Evolutionary conservation across 2,888 invertebrate species (phyloP), one percentile per base, ranked within the genome.

Genomic region (Gryllus longicercus): DNA sequence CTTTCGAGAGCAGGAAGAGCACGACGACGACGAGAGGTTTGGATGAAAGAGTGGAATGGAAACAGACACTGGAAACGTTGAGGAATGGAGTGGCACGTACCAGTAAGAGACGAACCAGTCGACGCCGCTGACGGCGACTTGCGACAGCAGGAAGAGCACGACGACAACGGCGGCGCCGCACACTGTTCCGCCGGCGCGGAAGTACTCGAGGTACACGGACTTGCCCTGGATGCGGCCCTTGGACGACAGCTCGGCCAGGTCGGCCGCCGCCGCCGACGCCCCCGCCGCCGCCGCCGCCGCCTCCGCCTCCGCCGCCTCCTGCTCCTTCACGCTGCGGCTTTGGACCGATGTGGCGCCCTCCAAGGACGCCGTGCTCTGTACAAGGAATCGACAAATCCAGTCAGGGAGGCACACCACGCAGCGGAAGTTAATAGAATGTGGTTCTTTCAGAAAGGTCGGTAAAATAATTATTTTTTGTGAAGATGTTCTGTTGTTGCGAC

Each of bases 61-160:
- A 25, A 25, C 25, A 25, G 25, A 2, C 25, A 25, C 25, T 25
- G 25, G 25, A 25, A 25, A 25, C 25, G 25, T 25, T 25, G 25
- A 25, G 25, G 2, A n/a, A n/a, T n/a, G n/a, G n/a, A n/a, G n/a
- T 10, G n/a, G 16, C 4, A 85, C 82, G 82, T 86, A 92, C 94
- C 94, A 95, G 84, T 90, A 91, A 83, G 93, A 93, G 0, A 95
- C 89, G 89, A 94, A 95, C 84, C 90, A 94, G 84, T 95, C 95
- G 0, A 91, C 89, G 0, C 91, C 90, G 23, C 92, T 93, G 0
- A 92, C 91, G 25, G 91, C 87, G 0, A 88, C 86, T 85, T 94
- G 93, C 0, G 93, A 90, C 8, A 91, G 78, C 0, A 92, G n/a
- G 75, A 92, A 89, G 0, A 91, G 85, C 0, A 89, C 10, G 0